Evolutionary conservation across 2,113 vertebrate species (phyloP), one percentile per base, ranked within the genome.

Genomic region (Morone chrysops): DNA sequence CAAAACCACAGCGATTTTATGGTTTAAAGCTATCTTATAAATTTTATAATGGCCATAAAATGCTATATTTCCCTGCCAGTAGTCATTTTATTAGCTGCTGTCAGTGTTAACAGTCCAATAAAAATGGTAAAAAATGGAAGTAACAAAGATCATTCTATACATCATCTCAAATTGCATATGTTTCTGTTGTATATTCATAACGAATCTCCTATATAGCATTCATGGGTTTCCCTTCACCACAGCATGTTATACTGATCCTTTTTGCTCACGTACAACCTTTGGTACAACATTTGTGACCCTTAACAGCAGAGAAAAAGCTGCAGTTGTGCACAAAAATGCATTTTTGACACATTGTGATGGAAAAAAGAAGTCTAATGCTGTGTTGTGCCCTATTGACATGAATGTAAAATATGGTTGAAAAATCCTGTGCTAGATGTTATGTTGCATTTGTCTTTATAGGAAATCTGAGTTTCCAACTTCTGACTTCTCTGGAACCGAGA

Each of bases 1-100:
- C 5, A 22, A 36, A 63, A 59, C 47, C 25, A 25, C 4, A 65
- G 57, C 1, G 31, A 31, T 25, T 79, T 70, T 8, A 75, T 65
- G 57, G 12, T 45, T 66, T 48, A 31, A 25, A 53, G 38, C 43
- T 18, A 41, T 43, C 66, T 54, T 66, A 17, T 67, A 62, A 25
- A 54, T 81, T 56, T 81, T 56, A 78, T 4, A 17, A 68, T 6
- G 47, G 38, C n/a, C 12, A 73, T 78, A 43, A 86, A 69, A 67
- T 56, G 40, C 11, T 68, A 73, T 22, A 77, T 63, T 41, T 62
- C 62, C 8, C 16, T 36, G 20, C 25, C 67, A 69, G 53, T 9
- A 50, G 74, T 61, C 0, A 17, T 78, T 67, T 72, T 78, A 72
- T 50, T 5, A 43, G 60, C 54, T 47, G 40, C 43, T 10, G 68